These are phyloP conservation scores for Psophia crepitans DNA, from an alignment of 2,113 vertebrate species.

Conservation along the genomic window DNA sequence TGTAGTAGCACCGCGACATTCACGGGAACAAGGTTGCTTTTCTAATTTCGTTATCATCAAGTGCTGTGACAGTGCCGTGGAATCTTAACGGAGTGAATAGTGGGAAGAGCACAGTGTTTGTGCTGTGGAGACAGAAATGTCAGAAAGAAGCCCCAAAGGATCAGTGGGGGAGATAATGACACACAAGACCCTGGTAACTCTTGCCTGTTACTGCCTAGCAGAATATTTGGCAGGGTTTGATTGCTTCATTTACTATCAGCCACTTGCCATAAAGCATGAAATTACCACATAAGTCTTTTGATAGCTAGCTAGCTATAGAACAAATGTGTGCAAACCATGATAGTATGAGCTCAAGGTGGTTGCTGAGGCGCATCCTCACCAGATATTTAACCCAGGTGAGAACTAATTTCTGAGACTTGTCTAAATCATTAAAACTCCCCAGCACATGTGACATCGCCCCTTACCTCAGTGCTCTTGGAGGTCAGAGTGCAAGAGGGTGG, in stretches of 20 bases:
- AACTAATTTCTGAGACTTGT: neutral
- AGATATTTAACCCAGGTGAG: neutral
- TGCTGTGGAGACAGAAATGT: constrained; percentile 18
- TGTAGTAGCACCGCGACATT: neutral
- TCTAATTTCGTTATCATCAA: constrained; percentile 38
- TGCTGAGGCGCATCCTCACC: neutral
- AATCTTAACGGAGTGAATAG: neutral
- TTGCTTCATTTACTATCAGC: constrained; percentile 57
- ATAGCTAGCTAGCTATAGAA: constrained; percentile 7
- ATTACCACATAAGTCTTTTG: constrained; percentile 43
- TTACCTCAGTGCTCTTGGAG: neutral
- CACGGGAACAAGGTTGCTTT: constrained; percentile 3
- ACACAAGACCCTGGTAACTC: neutral
- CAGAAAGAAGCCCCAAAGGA: neutral
- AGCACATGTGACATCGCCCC: neutral
- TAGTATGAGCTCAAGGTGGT: neutral
- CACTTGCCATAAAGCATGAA: constrained; percentile 54
- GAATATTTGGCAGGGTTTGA: constrained; percentile 21
- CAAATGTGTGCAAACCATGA: neutral
- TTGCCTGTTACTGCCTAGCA: constrained; percentile 26
- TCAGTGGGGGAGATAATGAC: neutral
- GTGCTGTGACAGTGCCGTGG: neutral
- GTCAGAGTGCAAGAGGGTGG: neutral
- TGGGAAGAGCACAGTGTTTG: constrained; percentile 27
- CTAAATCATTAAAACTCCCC: neutral